Evolutionary conservation across 2,797 vertebrate species (phyloP), one percentile per base, ranked within the genome.

Genomic region (Notoglanidium macrostoma): DNA sequence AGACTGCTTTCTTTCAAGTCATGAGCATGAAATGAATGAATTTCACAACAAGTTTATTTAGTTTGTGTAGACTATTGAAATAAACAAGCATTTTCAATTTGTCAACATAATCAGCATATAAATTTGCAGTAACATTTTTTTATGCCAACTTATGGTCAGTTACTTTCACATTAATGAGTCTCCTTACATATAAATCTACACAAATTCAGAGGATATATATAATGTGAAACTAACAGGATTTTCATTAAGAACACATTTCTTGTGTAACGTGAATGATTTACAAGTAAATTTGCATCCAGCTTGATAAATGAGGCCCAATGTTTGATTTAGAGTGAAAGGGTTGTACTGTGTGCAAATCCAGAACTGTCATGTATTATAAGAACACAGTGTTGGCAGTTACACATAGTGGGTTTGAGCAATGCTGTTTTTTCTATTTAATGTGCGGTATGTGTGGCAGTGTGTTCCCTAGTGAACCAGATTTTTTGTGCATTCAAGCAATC

Each of bases 281-380:
- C n/a, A 55, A 77, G 29, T 51, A 76, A 2, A 55, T 57, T 57
- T 44, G 55, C 26, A 79, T 79, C 2, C 57, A 61, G 35, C 57
- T 63, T 81, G 59, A 81, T 49, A 65, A 81, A 81, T 81, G 79
- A 65, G 79, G 40, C 57, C 23, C 59, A 65, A 19, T 65, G 23
- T 81, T 63, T 65, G 57, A 63, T 17, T 7, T 49, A 44, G 14
- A 81, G 40, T 81, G 40, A n/a, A 65, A 10, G 8, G 40, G 23
- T 46, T 46, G 67, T 35, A 32, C 9, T 54, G 17, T 77, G 44
- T 54, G 61, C 12, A 35, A 87, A 61, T 74, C 2, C 68, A 61
- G 29, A 63, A 32, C 79, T 29, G 65, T 57, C 26, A 55, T 70
- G 32, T 63, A 74, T 68, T 46, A 83, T 55, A 26, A 82, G 8